Percentiles rank a stretch among this genome's conserved stretches.
phyloP scores from a whole-genome alignment of 1,140 invertebrate species.

The Campodea augens region DNA sequence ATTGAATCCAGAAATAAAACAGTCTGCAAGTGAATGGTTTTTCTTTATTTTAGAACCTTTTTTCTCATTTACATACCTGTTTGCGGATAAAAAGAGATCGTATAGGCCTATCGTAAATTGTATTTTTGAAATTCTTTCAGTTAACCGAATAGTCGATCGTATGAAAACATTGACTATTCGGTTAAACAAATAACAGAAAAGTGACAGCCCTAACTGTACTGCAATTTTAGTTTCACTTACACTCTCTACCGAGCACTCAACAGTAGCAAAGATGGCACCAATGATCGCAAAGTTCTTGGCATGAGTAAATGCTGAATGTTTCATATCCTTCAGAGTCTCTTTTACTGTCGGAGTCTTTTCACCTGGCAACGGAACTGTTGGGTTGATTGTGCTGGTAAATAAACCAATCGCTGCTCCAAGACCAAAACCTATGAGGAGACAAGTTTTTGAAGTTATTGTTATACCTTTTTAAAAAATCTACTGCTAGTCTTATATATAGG shows the following conservation, averaged over 20 bases:
- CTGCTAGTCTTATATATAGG: conserved; percentile 1
- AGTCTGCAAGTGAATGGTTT: no score
- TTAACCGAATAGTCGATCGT: no score
- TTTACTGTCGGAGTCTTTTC: conserved; percentile 58
- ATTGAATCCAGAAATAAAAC: no score
- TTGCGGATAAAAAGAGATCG: no score
- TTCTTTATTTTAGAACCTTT: no score
- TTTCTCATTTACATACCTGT: no score
- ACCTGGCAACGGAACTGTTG: conserved; percentile 51
- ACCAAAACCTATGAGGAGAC: conserved; percentile 55
- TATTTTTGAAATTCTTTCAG: no score
- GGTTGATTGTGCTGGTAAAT: conserved; percentile 89
- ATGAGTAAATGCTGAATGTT: conserved; percentile 67
- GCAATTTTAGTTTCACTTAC: no score
- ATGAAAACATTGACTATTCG: no score
- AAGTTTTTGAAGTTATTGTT: conserved; percentile 5
- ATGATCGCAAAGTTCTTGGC: conserved; percentile 95
- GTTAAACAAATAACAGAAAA: no score
- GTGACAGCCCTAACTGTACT: no score
- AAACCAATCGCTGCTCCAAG: conserved; percentile 83
- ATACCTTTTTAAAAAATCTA: conserved; percentile 7
- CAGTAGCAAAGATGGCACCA: conserved; percentile 76
- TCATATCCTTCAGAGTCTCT: conserved; percentile 81
- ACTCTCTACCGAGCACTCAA: conserved; percentile 82
- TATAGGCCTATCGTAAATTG: no score